Conservation (phyloP, 2,113 vertebrate genomes). For the Brachyhypopomus gauderio region DNA sequence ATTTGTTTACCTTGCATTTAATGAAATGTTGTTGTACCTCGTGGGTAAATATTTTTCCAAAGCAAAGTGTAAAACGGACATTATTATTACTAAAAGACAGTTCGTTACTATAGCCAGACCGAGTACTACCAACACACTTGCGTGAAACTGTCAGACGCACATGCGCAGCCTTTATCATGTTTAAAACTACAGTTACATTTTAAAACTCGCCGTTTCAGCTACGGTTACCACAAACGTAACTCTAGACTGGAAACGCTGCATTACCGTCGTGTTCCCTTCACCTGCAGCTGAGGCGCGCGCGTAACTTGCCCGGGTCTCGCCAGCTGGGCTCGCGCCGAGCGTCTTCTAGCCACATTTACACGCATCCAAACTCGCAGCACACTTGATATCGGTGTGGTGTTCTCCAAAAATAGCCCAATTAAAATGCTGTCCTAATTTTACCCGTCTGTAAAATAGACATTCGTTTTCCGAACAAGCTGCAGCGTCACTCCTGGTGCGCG, state of each 20-base stretch:
- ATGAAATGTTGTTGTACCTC: background rate
- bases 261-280: slow-evolving; percentile 26
- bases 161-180: no score
- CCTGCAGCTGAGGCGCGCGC: slow-evolving; percentile 24
- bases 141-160: background rate
- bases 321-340: slow-evolving; percentile 14
- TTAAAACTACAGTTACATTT: no score
- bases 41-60: background rate
- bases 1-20: background rate
- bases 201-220: background rate
- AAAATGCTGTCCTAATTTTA: no score
- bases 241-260: no score
- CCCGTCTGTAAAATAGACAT: no score
- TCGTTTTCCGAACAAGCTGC: no score
- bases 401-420: no score
- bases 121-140: background rate
- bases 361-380: background rate
- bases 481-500: no score
- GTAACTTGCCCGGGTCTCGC: slow-evolving; percentile 28
- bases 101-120: background rate
- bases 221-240: background rate
- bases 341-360: background rate
- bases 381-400: no score
- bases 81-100: background rate
- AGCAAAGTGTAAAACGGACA: background rate